Conservation (phyloP, 2,888 invertebrate genomes). For the Iselma pallidipennis region DNA sequence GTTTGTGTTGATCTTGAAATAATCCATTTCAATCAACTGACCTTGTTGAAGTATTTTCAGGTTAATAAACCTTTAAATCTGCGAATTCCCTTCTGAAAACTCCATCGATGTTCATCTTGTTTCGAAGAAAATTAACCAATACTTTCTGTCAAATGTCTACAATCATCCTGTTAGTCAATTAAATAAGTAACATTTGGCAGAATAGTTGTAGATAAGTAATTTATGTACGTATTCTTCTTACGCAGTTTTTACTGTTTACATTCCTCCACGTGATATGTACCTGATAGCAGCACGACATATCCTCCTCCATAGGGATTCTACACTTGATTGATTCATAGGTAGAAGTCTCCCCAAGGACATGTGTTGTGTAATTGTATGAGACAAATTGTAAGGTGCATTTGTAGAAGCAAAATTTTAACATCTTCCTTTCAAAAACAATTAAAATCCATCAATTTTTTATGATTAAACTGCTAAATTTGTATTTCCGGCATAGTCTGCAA, state of each 20-base stretch:
- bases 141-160: too few species aligned
- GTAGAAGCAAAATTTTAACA: neutral
- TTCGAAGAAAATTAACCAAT: too few species aligned
- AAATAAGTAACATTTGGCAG: too few species aligned
- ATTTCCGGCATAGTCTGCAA: neutral
- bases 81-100: too few species aligned
- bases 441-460: too few species aligned
- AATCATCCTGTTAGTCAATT: too few species aligned
- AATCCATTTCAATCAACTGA: too few species aligned
- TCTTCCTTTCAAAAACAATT: neutral
- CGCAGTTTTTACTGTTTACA: slow-evolving; percentile 25
- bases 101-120: too few species aligned
- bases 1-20: slow-evolving; percentile 17
- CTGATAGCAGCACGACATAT: slow-evolving; percentile 29
- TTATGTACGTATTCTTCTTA: slow-evolving; percentile 23
- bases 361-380: too few species aligned
- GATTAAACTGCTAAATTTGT: neutral
- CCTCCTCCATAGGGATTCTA: slow-evolving; percentile 12
- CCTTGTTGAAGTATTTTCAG: slow-evolving; percentile 13
- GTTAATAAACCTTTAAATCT: slow-evolving; percentile 20
- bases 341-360: slow-evolving; percentile 1
- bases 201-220: slow-evolving; percentile 13
- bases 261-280: slow-evolving; percentile 36
- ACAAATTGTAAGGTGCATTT: too few species aligned
- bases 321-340: slow-evolving; percentile 22